Base-by-base conservation (phyloP, 2,888 invertebrate genomes). In the Cartodere bifasciata region DNA sequence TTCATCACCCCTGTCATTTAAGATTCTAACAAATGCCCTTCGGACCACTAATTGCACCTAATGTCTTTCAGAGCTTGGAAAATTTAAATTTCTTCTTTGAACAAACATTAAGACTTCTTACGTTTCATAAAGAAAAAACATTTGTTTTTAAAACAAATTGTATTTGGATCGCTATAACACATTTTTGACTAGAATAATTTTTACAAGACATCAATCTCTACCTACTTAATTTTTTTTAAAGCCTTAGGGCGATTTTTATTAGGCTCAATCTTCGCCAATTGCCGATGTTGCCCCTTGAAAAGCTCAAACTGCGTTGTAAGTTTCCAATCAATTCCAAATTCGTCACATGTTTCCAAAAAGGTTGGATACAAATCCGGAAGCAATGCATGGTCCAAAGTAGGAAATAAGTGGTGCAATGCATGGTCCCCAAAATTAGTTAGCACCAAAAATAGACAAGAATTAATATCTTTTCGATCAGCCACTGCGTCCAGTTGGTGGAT, bases 351-450 rank as follows among this genome's bases (percentile, higher is more conserved):
- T 39, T 76, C 62, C 4, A 70, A 42, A 7, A 77, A 64, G 1
- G 67, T 65, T 0, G 77, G 72, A 49, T 76, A 70, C 3, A 85
- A 60, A 28, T 73, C 66, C 5, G 70, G 67, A 9, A 87, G 55
- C 34, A 76, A 68, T 0, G 72, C 74, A 46, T 86, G 85, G 52
- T 86, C 86, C 16, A 87, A 46, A 0, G 83, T 79, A 1, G 86
- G 86, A 44, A 86, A 77, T 12, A 86, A 60, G 56, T 87, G 87
- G 53, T 87, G 86, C 2, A 86, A 59, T 0, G 68, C 66, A 50
- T 87, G 87, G 35, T 80, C 75, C 0, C 86, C 86, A 46, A 83
- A 86, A 36, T 74, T 68, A 0, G 79, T 77, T 31, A 85, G 53
- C 1, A 72, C 70, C 37, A 79, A 58, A 49, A 80, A 75, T 37